Evolutionary conservation across 64 coral and sea anemone genomes (phyloP), one percentile per base, ranked within the genome.

Genomic region (Catalaphyllia jardinei): DNA sequence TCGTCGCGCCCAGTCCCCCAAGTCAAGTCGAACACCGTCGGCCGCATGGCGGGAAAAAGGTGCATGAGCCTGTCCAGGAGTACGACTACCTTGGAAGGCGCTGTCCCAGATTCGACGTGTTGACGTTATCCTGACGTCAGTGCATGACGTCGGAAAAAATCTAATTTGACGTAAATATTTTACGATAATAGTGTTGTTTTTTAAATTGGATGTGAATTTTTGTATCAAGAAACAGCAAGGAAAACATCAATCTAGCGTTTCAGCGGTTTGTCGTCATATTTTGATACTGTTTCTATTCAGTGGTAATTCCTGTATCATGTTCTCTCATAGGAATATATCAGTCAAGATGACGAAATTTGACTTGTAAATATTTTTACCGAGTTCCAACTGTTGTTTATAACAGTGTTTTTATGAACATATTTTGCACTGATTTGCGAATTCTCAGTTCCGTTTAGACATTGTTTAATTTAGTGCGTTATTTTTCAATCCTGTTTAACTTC

Each of bases 1-100:
- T 71, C 74, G 10, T 81, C 88, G 14, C 87, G 87, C 76, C 81
- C 91, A 93, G 80, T 96, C 60, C 87, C 86, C 61, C 80, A 82
- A 25, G 82, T 93, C 15, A 88, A 92, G 13, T 96, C 94, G 10
- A 90, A 82, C 8, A 86, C 91, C 8, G 91, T 75, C 27, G 63
- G 87, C 17, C 91, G 88, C 55, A 78, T 78, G 52, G 64, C 85
- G 13, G 89, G 94, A 9, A 91, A 87, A 50, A 75, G 60, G 24
- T 78, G 71, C 20, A n/a, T 87, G 54, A 85, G 81, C 22, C 62
- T 85, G 19, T 85, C 81, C 18, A 67, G 81, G 63, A 85, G 81
- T 19, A 71, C 81, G 8, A 83, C 80, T 19, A 52, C 81, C 17
- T 71, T 85, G 30, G 81, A 85, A 85, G 10, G 60, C 10, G 80